Conservation (phyloP, 2,797 vertebrate species). For the Pseudocheirus occidentalis region DNA sequence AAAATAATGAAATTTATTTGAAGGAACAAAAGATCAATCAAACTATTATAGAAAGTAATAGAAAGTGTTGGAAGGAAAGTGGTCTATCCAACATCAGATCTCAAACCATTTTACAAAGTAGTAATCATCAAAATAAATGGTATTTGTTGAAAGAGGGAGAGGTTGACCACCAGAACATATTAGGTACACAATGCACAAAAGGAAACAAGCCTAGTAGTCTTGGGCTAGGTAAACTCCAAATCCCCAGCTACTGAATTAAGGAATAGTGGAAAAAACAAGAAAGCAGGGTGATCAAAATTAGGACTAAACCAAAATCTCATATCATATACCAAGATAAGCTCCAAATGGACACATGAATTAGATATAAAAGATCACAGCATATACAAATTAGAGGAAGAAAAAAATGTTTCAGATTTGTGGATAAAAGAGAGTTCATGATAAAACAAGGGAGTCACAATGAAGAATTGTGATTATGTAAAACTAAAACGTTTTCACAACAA, state of each 20-base stretch:
- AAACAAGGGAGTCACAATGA: background rate
- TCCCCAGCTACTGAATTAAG: background rate
- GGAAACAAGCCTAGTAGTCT: background rate
- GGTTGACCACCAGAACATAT: background rate
- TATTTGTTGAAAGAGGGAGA: background rate
- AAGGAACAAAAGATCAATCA: background rate
- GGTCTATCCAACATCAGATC: background rate
- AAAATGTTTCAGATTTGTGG: background rate
- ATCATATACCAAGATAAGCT: background rate
- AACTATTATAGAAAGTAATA: background rate
- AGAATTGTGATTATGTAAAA: background rate
- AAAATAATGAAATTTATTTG: background rate
- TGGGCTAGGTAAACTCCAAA: background rate
- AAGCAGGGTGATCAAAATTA: background rate
- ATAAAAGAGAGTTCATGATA: background rate
- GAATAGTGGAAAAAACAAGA: background rate
- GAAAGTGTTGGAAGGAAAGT: background rate
- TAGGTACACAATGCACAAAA: background rate
- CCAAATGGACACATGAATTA: background rate
- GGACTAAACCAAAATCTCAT: background rate
- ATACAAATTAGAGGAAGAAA: background rate
- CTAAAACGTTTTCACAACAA: background rate
- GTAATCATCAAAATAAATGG: background rate
- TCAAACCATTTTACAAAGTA: background rate
- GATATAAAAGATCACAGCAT: background rate